A percentile compares a stretch with the other conserved stretches of the same genome.
phyloP scores from a whole-genome alignment of 2,888 invertebrate genomes.

The Blomia tropicalis region DNA sequence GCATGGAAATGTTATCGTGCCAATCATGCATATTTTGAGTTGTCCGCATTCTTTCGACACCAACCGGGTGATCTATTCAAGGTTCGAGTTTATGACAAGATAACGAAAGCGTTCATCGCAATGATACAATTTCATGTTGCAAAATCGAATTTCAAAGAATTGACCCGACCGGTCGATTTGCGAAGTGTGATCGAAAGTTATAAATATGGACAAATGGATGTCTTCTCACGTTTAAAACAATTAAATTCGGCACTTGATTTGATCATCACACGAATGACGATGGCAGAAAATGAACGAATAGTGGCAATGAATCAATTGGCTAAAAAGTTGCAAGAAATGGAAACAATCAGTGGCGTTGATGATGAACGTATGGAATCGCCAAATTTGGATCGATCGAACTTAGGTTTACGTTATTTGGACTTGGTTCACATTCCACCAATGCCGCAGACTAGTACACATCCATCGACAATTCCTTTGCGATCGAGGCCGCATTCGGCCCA shows the following conservation, averaged over 20 bases:
- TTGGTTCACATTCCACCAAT: neutral
- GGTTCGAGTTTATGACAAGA: conserved; percentile 14
- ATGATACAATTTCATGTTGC: conserved; percentile 13
- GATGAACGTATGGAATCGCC: neutral
- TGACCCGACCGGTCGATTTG: conserved; percentile 14
- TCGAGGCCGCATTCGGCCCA: neutral
- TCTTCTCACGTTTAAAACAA: conserved; percentile 4
- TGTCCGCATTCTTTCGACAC: conserved; percentile 6
- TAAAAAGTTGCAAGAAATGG: neutral
- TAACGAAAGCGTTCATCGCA: conserved; percentile 17
- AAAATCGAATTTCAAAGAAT: conserved; percentile 16
- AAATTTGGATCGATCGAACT: neutral
- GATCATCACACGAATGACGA: neutral
- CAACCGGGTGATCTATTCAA: conserved; percentile 21
- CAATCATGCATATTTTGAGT: neutral
- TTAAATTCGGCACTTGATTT: neutral
- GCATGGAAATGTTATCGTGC: conserved; percentile 21
- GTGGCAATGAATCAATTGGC: conserved; percentile 9
- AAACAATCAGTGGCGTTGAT: neutral
- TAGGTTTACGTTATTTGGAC: neutral
- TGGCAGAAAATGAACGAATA: conserved; percentile 2
- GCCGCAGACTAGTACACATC: neutral
- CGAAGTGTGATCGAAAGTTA: conserved; percentile 22
- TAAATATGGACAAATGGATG: conserved; percentile 23
- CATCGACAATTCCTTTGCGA: neutral